phyloP scores from a whole-genome alignment of 2,113 vertebrate genomes.

The Cichladusa arquata region DNA sequence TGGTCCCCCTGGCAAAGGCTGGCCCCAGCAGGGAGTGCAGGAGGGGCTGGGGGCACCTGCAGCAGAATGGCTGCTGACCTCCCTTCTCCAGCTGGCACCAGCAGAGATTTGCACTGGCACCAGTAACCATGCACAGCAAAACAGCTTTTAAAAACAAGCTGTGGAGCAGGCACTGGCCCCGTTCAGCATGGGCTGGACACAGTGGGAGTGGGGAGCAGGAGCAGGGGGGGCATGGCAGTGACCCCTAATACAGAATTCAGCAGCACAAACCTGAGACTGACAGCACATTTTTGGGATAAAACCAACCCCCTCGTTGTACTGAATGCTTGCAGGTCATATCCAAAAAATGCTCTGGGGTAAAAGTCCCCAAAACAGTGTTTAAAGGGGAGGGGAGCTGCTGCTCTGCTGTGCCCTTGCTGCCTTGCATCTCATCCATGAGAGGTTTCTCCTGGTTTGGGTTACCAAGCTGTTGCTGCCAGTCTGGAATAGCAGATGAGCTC shows the following conservation, averaged over 20 bases:
- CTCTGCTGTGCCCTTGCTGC: not conserved
- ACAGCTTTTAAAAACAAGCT: not conserved
- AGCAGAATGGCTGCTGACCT: not conserved
- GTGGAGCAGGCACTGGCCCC: not conserved
- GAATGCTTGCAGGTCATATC: not conserved
- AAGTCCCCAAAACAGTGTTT: not conserved
- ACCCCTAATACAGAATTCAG: not conserved
- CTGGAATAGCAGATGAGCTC: not conserved
- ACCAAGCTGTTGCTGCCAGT: not conserved
- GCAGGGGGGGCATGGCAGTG: not conserved
- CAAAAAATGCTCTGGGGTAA: not conserved
- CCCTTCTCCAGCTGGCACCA: not conserved
- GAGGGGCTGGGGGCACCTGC: not conserved
- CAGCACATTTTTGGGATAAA: not conserved
- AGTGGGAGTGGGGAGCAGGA: not conserved
- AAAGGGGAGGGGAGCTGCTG: not conserved
- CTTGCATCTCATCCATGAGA: not conserved
- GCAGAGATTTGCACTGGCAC: slow-evolving; percentile 4
- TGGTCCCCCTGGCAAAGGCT: not conserved
- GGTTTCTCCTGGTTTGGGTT: not conserved
- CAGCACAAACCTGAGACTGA: not conserved
- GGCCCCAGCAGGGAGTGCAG: not conserved
- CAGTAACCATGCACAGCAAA: not conserved
- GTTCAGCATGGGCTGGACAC: not conserved
- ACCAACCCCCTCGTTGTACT: not conserved